These are phyloP conservation scores for Hoplodrina ambigua DNA, from an alignment of 2,888 invertebrate species.

Conservation along the genomic window DNA sequence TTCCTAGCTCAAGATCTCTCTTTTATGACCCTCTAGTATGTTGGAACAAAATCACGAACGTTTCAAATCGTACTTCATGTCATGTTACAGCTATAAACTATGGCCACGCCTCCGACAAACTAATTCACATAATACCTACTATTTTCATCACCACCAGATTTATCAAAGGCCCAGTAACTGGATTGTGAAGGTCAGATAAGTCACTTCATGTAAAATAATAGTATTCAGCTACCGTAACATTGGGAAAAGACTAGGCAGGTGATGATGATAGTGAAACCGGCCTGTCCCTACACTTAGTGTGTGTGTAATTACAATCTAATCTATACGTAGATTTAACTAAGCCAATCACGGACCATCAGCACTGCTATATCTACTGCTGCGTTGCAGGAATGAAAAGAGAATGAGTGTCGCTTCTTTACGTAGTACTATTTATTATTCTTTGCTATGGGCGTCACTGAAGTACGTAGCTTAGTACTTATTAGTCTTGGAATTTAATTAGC, in stretches of 20 bases:
- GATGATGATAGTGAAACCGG: too few species aligned
- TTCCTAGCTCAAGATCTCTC: constrained; percentile 38
- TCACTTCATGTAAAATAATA: too few species aligned
- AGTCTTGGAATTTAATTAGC: constrained; percentile 11
- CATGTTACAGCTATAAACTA: constrained; percentile 6
- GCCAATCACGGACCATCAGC: not conserved
- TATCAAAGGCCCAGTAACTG: too few species aligned
- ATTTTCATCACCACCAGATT: too few species aligned
- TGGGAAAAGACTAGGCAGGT: too few species aligned
- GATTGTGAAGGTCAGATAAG: too few species aligned
- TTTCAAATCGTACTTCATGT: constrained; percentile 37
- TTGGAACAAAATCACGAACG: constrained; percentile 48
- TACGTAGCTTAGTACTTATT: not conserved
- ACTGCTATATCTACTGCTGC: not conserved
- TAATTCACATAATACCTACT: too few species aligned
- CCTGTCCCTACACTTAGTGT: too few species aligned
- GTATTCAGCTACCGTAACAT: too few species aligned
- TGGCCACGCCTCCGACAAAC: not conserved
- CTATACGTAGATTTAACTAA: not conserved
- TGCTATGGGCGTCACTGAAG: not conserved
- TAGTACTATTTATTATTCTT: not conserved
- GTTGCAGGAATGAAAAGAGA: not conserved
- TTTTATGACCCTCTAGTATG: constrained; percentile 53
- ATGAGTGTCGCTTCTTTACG: not conserved
- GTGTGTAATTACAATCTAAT: not conserved